Conservation (phyloP, 2,888 invertebrate genomes). For the Cosmopolites sordidus region DNA sequence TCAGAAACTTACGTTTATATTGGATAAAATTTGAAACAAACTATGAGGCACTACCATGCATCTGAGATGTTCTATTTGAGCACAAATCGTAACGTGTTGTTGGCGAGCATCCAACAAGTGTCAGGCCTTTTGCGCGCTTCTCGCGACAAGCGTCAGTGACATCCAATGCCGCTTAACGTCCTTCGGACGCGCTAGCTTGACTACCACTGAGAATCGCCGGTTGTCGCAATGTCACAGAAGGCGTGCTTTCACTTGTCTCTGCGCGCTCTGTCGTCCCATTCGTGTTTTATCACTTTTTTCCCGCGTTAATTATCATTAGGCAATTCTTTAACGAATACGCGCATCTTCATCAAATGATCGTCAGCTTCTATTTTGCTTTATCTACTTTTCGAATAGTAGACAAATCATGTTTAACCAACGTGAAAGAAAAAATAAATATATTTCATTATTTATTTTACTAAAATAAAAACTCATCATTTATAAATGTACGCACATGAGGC, state of each 20-base stretch:
- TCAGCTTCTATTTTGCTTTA: no score
- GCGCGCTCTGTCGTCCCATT: conserved; percentile 33
- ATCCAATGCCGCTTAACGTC: conserved; percentile 36
- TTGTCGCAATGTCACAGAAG: conserved; percentile 42
- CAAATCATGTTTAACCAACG: no score
- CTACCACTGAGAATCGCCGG: conserved; percentile 42
- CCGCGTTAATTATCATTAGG: conserved; percentile 12
- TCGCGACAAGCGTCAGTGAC: conserved; percentile 34
- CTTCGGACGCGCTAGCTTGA: conserved; percentile 37
- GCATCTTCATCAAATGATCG: no score
- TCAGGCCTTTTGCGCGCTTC: conserved; percentile 18
- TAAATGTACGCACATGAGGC: no score
- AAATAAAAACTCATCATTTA: no score
- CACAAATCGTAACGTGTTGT: background rate
- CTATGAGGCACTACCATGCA: background rate
- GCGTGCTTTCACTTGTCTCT: conserved; percentile 42
- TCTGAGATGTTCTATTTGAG: background rate
- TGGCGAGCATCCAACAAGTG: conserved; percentile 22
- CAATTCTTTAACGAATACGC: no score
- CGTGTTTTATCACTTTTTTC: conserved; percentile 33
- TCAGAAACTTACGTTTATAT: no score
- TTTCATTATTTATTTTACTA: no score
- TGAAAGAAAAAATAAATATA: no score
- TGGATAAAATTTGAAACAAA: no score
- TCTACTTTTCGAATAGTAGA: no score